These are phyloP conservation scores for Corydoras maculifer DNA, from an alignment of 2,113 vertebrate genomes.

Conservation along the genomic window DNA sequence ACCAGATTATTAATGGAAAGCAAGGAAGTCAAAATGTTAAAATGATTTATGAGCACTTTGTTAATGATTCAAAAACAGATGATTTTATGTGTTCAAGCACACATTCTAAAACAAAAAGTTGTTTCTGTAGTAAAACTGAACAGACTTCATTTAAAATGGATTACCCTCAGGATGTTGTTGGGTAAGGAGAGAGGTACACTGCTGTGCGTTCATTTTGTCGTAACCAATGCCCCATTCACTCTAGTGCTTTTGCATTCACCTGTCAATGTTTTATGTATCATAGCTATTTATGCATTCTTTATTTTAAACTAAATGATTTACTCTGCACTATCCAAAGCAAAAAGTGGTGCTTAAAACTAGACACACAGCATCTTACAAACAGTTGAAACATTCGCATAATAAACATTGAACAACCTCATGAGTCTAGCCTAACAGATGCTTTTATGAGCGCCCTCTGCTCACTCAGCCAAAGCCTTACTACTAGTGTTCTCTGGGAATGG, in stretches of 20 bases:
- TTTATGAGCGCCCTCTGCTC: constrained; percentile 63
- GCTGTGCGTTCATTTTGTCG: constrained; percentile 31
- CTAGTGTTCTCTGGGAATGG: constrained; percentile 67
- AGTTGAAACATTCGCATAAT: constrained; percentile 66
- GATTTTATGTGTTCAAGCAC: constrained; percentile 16
- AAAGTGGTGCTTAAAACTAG: constrained; percentile 37
- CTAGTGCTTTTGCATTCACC: constrained; percentile 57
- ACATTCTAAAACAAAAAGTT: background rate
- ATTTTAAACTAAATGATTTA: constrained; percentile 73
- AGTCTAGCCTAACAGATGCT: constrained; percentile 70
- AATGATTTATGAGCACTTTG: constrained; percentile 31
- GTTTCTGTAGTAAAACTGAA: background rate
- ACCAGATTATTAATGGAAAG: constrained; percentile 29
- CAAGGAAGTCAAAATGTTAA: constrained; percentile 23
- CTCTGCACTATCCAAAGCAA: constrained; percentile 65
- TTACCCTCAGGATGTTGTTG: background rate
- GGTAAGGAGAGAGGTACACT: background rate
- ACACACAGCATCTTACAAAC: constrained; percentile 59
- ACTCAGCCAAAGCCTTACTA: constrained; percentile 57
- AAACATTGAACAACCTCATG: constrained; percentile 65
- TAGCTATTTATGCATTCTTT: constrained; percentile 47
- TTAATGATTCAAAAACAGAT: constrained; percentile 22
- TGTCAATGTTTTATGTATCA: constrained; percentile 53
- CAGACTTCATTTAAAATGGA: too few species aligned
- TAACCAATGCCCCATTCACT: constrained; percentile 48